These are phyloP conservation scores for Cheilinus undulatus DNA, from an alignment of 2,113 vertebrate genomes.

Conservation along the genomic window DNA sequence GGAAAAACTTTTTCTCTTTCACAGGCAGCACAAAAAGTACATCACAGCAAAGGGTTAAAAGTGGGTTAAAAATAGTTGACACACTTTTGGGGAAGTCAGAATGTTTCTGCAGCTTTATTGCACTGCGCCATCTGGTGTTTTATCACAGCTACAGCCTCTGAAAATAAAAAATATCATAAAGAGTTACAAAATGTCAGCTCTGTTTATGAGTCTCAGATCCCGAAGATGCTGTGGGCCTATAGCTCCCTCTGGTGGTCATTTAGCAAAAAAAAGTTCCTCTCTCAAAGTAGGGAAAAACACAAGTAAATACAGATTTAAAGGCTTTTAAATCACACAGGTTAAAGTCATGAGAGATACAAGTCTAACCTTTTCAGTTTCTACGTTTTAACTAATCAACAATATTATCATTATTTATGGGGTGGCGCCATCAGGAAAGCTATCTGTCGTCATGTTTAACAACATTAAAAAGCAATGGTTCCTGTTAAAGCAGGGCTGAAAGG, in stretches of 20 bases:
- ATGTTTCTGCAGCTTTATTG: background rate
- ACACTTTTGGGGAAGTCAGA: slow-evolving; percentile 13
- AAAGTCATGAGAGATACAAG: no score
- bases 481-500: no score
- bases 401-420: no score
- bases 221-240: background rate
- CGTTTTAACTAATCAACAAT: background rate
- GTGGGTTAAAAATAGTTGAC: slow-evolving; percentile 26
- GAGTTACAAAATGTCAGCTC: slow-evolving; percentile 52
- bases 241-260: slow-evolving; percentile 46
- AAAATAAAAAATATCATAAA: background rate
- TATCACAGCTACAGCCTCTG: background rate
- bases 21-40: background rate
- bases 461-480: no score
- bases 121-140: slow-evolving; percentile 59
- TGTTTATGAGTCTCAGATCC: background rate
- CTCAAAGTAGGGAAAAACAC: background rate
- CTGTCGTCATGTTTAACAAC: no score
- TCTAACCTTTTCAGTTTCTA: no score
- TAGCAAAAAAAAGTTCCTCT: background rate
- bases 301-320: no score
- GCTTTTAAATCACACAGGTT: no score
- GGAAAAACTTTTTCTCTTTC: no score
- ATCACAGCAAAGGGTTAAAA: background rate
- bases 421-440: no score